phyloP scores from a whole-genome alignment of 2,113 vertebrate genomes.

The Chunga burmeisteri region DNA sequence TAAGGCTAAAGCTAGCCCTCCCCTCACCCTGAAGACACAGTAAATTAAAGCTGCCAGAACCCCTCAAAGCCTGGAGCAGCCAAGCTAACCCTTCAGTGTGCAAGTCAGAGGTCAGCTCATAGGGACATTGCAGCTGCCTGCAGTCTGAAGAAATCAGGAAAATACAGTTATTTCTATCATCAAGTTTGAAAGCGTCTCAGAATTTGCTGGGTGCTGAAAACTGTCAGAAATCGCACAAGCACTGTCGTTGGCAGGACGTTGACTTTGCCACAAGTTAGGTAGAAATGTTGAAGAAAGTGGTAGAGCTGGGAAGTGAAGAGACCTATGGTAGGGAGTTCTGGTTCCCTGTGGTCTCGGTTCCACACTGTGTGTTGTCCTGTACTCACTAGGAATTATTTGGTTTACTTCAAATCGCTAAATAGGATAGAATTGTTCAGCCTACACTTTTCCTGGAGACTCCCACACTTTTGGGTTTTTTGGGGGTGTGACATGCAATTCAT shows the following conservation, averaged over 20 bases:
- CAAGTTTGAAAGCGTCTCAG: not conserved
- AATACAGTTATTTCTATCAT: not conserved
- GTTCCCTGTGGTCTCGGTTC: not conserved
- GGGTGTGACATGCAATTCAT: not conserved
- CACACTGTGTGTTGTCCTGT: not conserved
- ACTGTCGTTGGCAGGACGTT: not conserved
- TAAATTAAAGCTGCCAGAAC: conserved; percentile 41
- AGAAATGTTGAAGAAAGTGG: not conserved
- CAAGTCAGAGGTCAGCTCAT: accelerated
- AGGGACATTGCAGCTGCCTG: not conserved
- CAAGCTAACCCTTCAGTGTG: not conserved
- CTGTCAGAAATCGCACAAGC: not conserved
- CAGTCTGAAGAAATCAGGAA: not conserved
- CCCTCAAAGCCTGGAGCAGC: not conserved
- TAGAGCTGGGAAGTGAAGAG: not conserved
- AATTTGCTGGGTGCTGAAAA: not conserved
- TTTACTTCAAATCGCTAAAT: not conserved
- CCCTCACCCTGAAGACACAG: not conserved
- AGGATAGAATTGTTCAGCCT: not conserved
- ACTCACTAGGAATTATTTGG: not conserved
- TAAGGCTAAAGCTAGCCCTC: conserved; percentile 6
- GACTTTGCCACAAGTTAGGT: not conserved
- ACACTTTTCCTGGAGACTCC: not conserved
- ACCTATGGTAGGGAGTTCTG: not conserved
- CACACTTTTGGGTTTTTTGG: accelerated